Evolutionary conservation across 2,113 vertebrate species (phyloP), one percentile per base, ranked within the genome.

Genomic region (Tautogolabrus adspersus): DNA sequence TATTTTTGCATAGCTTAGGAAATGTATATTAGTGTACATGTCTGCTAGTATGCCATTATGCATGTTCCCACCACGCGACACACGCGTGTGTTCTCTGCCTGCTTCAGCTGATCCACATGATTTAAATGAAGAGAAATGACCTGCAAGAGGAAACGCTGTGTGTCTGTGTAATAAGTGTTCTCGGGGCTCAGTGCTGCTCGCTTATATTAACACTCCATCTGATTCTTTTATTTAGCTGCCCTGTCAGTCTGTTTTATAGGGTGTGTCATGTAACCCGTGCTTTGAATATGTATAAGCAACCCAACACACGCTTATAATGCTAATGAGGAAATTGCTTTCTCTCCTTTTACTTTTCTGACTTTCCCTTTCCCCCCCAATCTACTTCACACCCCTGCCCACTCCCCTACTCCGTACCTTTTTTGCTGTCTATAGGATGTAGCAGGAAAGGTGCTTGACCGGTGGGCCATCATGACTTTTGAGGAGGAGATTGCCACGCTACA

Each of bases 391-490:
- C 21, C 37, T 26, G 30, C 65, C 42, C 61, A 64, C 51, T 66
- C 21, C 59, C 56, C 42, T 62, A 15, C 30, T 22, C 40, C 2
- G 47, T 18, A 49, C 16, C 16, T 16, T 34, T 49, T 7, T 49
- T 49, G 15, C 61, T 85, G n/a, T 75, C 38, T 57, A 56, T 68
- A 99, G 98, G 98, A 99, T 91, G 95, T 96, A 3, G 96, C 97
- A 0, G 98, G 98, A 42, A 99, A 99, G 82, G 98, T 99, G 56
- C 75, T 99, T 89, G 98, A 99, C 85, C 97, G 97, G 61, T 99
- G 98, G 98, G 96, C 96, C 75, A 98, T 99, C 90, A 99, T 99
- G 98, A 98, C 96, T 12, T 95, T 95, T 12, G 98, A 99, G 85
- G 98, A 99, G 68, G 98, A 99, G 88, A 94, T 98, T 44, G 97